Base-by-base conservation (phyloP, 2,113 vertebrate genomes). In the Apistogramma diplotaenia region DNA sequence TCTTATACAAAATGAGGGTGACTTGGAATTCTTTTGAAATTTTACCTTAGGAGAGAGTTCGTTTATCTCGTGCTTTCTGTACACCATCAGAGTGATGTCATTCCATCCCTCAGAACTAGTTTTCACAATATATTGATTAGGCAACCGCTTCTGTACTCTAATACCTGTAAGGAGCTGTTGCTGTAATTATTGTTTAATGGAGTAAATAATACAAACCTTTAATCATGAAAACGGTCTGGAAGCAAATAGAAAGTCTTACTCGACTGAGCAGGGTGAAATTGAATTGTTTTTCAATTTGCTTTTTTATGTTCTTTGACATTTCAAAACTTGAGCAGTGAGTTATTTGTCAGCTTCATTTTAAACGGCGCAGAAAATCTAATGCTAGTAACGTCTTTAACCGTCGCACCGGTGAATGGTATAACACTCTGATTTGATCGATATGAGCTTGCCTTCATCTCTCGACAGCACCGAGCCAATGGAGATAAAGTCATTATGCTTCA, bases 261-360 rank as follows among this genome's bases (percentile, higher is more conserved):
- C 88, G 90, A 93, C 75, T 91, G 93, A 84, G 79, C 90, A 90
- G 56, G 72, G 16, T 87, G 88, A 93, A 89, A 75, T 89, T 60
- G 75, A 85, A 87, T 83, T 74, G 81, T 40, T 79, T 90, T 93
- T 93, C 90, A 87, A 92, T 92, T 93, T 89, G 67, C 53, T 85
- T 78, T 67, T 8, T 79, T 58, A 83, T 35, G 85, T 92, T 89
- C 82, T 74, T 83, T 95, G 93, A 94, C 94, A 95, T 95, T 95
- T 94, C 62, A 84, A 57, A 89, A 87, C 74, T 21, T 19, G 2
- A 51, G 56, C 46, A 62, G 53, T 74, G 23, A 23, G n/a, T 67
- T 79, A 51, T 70, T 82, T 76, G 55, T 81, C 59, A 70, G 55
- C 65, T 40, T 49, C 5, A 73, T 76, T 87, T 84, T 58, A 49